phyloP scores from a whole-genome alignment of 2,113 vertebrate genomes.

The Synchiropus splendidus region DNA sequence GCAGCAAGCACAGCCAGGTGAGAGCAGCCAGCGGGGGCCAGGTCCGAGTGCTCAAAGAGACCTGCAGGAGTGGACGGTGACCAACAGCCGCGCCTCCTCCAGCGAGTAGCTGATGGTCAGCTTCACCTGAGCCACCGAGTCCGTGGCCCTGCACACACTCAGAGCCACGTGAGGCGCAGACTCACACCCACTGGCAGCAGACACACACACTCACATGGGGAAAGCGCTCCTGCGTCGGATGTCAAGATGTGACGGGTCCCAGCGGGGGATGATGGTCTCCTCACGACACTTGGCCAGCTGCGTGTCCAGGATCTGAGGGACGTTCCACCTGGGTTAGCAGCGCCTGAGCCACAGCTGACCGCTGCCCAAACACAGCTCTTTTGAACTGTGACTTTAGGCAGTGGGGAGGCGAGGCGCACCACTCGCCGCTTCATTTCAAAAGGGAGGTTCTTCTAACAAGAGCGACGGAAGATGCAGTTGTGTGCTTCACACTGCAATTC shows the following conservation, averaged over 20 bases:
- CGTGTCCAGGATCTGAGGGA: conserved; percentile 61
- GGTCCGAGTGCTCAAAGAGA: conserved; percentile 26
- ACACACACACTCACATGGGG: conserved; percentile 36
- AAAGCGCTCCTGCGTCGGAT: conserved; percentile 52
- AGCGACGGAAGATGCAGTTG: too few relatives aligned
- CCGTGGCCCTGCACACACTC: conserved; percentile 17
- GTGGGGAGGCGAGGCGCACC: too few relatives aligned
- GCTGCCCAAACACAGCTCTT: too few relatives aligned
- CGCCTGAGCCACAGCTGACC: too few relatives aligned
- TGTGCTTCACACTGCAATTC: too few relatives aligned
- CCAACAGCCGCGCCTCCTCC: conserved; percentile 75
- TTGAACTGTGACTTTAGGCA: too few relatives aligned
- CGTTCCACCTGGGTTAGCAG: too few relatives aligned
- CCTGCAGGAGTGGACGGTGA: conserved; percentile 79
- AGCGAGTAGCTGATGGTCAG: conserved; percentile 72
- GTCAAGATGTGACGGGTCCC: conserved; percentile 57
- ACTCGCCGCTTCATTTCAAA: too few relatives aligned
- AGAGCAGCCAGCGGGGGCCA: not conserved
- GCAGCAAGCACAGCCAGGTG: conserved; percentile 3
- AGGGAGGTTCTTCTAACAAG: too few relatives aligned
- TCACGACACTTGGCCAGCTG: conserved; percentile 46
- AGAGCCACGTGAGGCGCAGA: not conserved
- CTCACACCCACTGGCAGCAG: not conserved
- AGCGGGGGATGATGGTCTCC: conserved; percentile 35
- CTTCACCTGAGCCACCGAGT: conserved; percentile 66